Evolutionary conservation across 2,888 invertebrate species (phyloP).

Genomic region (Serrognathus titanus): DNA sequence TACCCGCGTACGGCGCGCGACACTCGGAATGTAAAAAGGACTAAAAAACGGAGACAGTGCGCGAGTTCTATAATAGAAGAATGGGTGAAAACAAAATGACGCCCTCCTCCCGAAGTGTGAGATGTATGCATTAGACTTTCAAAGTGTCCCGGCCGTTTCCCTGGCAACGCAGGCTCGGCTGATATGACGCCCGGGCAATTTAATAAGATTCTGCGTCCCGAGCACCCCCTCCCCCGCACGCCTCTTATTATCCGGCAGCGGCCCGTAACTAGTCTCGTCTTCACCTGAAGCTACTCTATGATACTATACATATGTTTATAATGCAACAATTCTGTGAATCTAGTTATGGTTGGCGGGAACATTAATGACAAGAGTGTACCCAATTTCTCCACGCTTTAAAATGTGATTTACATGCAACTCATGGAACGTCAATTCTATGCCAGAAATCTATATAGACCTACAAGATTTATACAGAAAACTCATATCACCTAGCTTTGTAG

Average conservation of each 20-base stretch:
- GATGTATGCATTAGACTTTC: conserved; percentile 53
- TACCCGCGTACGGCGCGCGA: conserved; percentile 29
- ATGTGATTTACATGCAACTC: too few species aligned
- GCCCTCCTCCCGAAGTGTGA: conserved; percentile 46
- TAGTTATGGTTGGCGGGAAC: too few species aligned
- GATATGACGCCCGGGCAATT: conserved; percentile 64
- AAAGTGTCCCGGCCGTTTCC: conserved; percentile 63
- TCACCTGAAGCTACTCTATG: conserved; percentile 6
- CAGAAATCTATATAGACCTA: too few species aligned
- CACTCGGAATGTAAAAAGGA: conserved; percentile 36
- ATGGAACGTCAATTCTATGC: too few species aligned
- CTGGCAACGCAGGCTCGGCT: conserved; percentile 63
- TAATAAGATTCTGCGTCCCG: conserved; percentile 53
- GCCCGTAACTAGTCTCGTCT: conserved; percentile 9
- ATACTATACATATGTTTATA: neutral
- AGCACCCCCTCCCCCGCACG: conserved; percentile 31
- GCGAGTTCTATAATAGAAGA: conserved; percentile 42
- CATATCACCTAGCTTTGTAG: too few species aligned
- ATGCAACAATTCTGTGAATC: too few species aligned
- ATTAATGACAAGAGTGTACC: too few species aligned
- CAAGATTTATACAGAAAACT: too few species aligned
- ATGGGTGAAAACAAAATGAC: conserved; percentile 49
- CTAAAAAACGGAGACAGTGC: conserved; percentile 23
- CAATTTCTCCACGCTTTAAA: too few species aligned
- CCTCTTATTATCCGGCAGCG: conserved; percentile 18